Conservation (phyloP, 2,797 vertebrate species). For the Meda fulgida region DNA sequence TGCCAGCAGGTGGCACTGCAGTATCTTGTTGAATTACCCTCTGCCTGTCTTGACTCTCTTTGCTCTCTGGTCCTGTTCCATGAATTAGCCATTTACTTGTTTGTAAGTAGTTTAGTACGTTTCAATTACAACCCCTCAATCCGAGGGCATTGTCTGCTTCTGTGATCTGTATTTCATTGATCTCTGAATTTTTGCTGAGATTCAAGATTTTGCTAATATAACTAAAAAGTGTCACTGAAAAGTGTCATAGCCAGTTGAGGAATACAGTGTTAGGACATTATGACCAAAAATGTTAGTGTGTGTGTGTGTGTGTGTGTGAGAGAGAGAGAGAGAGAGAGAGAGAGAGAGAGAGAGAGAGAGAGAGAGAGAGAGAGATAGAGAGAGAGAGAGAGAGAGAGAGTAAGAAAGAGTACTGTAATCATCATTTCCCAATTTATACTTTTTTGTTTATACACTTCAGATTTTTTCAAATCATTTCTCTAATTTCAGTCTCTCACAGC, state of each 20-base stretch:
- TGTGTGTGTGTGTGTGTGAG: background rate
- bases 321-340: background rate
- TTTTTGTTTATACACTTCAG: background rate
- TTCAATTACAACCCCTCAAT: conserved; percentile 7
- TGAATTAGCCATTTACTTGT: conserved; percentile 55
- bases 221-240: background rate
- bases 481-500: conserved; percentile 16
- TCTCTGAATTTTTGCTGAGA: conserved; percentile 22
- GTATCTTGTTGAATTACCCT: conserved; percentile 21
- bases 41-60: conserved; percentile 47
- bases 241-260: conserved; percentile 25
- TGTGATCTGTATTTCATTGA: conserved; percentile 18
- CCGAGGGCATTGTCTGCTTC: conserved; percentile 25
- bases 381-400: background rate
- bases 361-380: background rate
- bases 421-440: background rate
- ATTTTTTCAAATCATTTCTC: background rate
- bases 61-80: conserved; percentile 67
- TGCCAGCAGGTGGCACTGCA: conserved; percentile 63
- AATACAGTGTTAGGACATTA: background rate
- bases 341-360: background rate
- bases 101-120: conserved; percentile 9
- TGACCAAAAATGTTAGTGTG: background rate
- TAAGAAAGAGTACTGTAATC: background rate
- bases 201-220: conserved; percentile 14